Conservation (phyloP, 2,888 invertebrate genomes). For the Drosophila greeni region DNA sequence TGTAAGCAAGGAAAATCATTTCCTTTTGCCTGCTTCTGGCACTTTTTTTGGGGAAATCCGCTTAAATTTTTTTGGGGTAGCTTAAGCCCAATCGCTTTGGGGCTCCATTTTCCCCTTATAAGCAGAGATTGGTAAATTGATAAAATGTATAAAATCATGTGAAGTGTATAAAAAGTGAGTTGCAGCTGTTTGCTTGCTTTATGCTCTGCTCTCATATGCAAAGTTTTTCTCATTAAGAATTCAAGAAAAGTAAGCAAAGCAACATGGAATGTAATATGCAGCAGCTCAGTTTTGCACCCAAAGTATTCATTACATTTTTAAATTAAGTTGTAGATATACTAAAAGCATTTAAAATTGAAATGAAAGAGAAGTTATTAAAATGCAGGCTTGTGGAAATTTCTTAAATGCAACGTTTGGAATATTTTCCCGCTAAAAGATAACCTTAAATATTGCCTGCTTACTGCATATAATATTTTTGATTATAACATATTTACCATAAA, state of each 20-base stretch:
- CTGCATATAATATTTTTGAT: slow-evolving; percentile 1
- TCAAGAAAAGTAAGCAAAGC: slow-evolving; percentile 9
- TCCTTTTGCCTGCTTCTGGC: background rate
- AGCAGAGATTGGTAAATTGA: slow-evolving; percentile 3
- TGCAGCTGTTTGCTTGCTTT: slow-evolving; percentile 3
- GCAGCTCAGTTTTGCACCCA: background rate
- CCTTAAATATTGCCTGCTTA: background rate
- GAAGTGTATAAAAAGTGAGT: background rate
- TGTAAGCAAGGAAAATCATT: slow-evolving; percentile 1
- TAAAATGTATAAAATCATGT: slow-evolving; percentile 1
- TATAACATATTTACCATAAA: slow-evolving; percentile 13
- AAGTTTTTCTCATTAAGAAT: slow-evolving; percentile 13
- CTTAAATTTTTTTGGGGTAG: slow-evolving; percentile 1
- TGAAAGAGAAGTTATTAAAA: background rate
- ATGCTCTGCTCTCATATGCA: background rate
- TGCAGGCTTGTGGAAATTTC: background rate
- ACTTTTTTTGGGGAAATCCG: slow-evolving; percentile 18
- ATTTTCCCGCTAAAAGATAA: background rate
- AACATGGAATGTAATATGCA: slow-evolving; percentile 2
- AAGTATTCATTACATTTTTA: background rate
- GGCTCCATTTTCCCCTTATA: background rate
- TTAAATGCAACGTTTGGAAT: background rate
- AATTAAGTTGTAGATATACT: too few species aligned
- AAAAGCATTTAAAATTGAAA: background rate
- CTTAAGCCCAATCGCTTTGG: slow-evolving; percentile 2